Percentiles rank a stretch among this genome's conserved stretches.
Conservation (phyloP, 2,113 vertebrate genomes). For the Lophura nycthemera region DNA sequence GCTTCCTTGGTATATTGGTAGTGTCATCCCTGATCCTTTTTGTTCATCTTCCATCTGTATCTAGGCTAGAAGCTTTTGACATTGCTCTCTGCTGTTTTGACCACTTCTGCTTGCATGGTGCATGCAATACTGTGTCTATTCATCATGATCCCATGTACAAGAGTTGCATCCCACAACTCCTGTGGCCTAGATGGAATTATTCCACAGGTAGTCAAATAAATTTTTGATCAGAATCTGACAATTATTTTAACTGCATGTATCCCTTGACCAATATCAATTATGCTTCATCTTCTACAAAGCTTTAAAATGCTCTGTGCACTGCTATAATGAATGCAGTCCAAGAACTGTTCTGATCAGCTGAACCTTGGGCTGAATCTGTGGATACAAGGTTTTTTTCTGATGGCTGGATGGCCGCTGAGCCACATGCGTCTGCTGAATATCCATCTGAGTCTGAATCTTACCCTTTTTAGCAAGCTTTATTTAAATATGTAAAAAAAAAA, state of each 20-base stretch:
- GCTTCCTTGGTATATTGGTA: background rate
- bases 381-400: background rate
- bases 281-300: background rate
- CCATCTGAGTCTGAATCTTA: background rate
- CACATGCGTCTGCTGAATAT: background rate
- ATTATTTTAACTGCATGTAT: constrained; percentile 14
- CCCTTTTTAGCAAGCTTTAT: background rate
- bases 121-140: rapidly evolving
- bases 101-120: background rate
- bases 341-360: background rate
- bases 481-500: background rate
- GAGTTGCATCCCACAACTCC: background rate
- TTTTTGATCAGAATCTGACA: constrained; percentile 5
- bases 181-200: background rate
- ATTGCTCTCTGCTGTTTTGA: background rate
- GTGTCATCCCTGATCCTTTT: background rate
- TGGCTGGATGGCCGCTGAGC: background rate
- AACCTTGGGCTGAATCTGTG: background rate
- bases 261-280: background rate
- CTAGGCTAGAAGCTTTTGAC: background rate
- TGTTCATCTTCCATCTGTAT: background rate
- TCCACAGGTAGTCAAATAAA: background rate
- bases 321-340: background rate
- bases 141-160: background rate
- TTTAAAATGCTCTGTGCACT: background rate